These are phyloP conservation scores for Halcyon leucocephala DNA, from an alignment of 2,797 vertebrate species.

Conservation along the genomic window DNA sequence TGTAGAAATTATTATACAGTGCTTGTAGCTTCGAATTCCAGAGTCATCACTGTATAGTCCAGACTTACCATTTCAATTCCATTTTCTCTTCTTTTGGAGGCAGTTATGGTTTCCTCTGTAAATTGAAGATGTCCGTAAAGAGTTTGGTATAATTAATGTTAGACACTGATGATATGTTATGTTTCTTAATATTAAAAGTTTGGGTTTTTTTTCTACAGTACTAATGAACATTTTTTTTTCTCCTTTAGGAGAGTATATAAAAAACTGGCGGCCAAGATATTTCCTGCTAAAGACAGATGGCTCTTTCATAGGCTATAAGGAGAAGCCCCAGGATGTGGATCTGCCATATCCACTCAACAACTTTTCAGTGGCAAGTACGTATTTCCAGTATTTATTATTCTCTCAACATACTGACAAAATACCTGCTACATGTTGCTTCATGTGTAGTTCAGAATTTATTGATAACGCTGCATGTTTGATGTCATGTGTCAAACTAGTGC, in stretches of 20 bases:
- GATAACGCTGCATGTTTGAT: background rate
- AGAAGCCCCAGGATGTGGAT: constrained; percentile 97
- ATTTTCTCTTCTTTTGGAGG: background rate
- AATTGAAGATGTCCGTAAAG: background rate
- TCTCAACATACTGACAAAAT: constrained; percentile 36
- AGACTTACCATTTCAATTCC: background rate
- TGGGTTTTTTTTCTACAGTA: background rate
- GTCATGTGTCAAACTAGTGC: background rate
- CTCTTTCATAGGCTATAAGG: constrained; percentile 98
- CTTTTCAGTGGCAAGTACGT: constrained; percentile 98
- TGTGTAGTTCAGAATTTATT: background rate
- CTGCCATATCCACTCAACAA: constrained; percentile 97
- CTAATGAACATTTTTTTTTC: constrained; percentile 72
- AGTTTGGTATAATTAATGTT: background rate
- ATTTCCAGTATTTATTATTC: constrained; percentile 49
- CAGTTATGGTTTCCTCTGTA: background rate
- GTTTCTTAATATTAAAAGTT: constrained; percentile 23
- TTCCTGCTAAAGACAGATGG: constrained; percentile 98
- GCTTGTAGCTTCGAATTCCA: background rate
- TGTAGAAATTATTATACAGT: background rate
- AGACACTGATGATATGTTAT: background rate
- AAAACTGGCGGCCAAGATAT: constrained; percentile 98
- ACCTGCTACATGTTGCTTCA: background rate
- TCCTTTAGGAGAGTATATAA: constrained; percentile 94
- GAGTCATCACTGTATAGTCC: background rate